Conservation (phyloP, 2,797 vertebrate species). For the Poeciliopsis paucimaculata region DNA sequence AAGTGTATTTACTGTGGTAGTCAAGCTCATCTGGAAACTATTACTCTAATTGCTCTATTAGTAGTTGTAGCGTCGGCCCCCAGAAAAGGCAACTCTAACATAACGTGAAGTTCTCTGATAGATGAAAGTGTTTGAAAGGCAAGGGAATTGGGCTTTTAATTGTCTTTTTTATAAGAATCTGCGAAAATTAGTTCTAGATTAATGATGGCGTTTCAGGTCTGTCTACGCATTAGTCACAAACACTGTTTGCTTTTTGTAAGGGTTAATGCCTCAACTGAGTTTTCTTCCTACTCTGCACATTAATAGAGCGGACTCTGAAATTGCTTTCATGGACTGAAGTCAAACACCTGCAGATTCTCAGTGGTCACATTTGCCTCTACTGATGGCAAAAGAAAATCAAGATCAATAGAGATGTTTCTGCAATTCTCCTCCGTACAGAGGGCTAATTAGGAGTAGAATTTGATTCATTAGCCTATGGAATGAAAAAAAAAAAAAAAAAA, state of each 20-base stretch:
- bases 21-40: conserved; percentile 73
- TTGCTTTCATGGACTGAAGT: conserved; percentile 49
- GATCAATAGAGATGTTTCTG: conserved; percentile 53
- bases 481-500: conserved; percentile 18
- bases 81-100: conserved; percentile 62
- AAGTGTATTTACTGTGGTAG: conserved; percentile 74
- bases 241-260: conserved; percentile 43
- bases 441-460: conserved; percentile 76
- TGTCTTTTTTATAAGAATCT: conserved; percentile 59
- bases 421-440: conserved; percentile 52
- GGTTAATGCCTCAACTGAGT: conserved; percentile 71
- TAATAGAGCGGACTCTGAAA: conserved; percentile 33
- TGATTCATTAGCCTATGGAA: conserved; percentile 77
- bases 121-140: conserved; percentile 59
- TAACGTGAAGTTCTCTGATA: conserved; percentile 65
- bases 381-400: conserved; percentile 43
- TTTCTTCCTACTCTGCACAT: conserved; percentile 59
- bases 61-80: conserved; percentile 64
- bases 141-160: conserved; percentile 64
- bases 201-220: conserved; percentile 59
- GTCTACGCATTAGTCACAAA: conserved; percentile 36
- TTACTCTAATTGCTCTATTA: conserved; percentile 75
- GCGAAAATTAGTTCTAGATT: conserved; percentile 63
- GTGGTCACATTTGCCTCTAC: conserved; percentile 35
- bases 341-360: conserved; percentile 58